Conservation (phyloP, 2,797 vertebrate species). For the Enteromius treurensis region DNA sequence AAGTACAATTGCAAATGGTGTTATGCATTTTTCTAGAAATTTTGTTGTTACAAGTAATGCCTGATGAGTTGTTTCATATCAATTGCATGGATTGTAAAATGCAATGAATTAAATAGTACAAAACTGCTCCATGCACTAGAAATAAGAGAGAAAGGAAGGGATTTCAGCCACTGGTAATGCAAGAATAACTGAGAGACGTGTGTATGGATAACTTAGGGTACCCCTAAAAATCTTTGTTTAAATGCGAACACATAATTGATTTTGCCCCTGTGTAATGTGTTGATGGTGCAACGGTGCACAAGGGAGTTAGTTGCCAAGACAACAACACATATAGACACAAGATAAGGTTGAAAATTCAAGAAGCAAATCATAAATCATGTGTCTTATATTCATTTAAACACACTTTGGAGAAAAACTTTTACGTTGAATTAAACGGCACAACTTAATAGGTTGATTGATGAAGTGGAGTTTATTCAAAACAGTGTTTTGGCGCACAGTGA, state of each 20-base stretch:
- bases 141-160: neutral
- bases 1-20: neutral
- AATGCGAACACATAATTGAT: conserved; percentile 15
- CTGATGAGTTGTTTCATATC: neutral
- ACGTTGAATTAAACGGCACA: neutral
- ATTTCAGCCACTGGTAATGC: neutral
- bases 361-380: conserved; percentile 32
- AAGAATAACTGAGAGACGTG: neutral
- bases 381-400: conserved; percentile 20
- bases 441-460: neutral
- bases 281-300: conserved; percentile 26
- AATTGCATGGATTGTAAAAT: neutral
- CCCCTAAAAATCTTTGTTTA: neutral
- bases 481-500: neutral
- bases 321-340: conserved; percentile 54
- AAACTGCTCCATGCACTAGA: neutral
- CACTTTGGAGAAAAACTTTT: conserved; percentile 17
- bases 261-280: conserved; percentile 27
- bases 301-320: conserved; percentile 59
- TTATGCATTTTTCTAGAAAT: neutral
- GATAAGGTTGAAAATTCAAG: conserved; percentile 42
- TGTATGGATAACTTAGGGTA: neutral
- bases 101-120: neutral
- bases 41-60: neutral
- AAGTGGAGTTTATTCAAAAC: neutral